Evolutionary conservation across 2,797 vertebrate species (phyloP).

Genomic region (Diplodus sargus): DNA sequence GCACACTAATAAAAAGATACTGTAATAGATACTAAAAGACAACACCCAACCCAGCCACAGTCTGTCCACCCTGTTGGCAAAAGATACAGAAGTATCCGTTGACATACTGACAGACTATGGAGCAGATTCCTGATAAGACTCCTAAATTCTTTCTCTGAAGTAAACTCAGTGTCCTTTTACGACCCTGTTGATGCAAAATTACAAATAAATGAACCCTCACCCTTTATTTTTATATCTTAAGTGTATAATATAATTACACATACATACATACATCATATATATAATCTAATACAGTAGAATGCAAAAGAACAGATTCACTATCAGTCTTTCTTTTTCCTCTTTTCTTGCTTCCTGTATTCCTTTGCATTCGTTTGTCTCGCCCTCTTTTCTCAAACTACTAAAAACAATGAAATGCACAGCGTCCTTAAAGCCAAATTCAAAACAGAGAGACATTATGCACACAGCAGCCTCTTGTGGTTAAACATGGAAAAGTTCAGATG

Average conservation of each 20-base stretch:
- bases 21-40: too few species aligned
- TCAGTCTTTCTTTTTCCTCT: not conserved
- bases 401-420: not conserved
- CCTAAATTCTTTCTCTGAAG: too few species aligned
- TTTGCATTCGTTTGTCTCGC: not conserved
- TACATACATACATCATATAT: too few species aligned
- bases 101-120: too few species aligned
- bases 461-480: slow-evolving; percentile 72
- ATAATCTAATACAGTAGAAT: not conserved
- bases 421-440: not conserved
- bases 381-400: not conserved
- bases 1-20: not conserved
- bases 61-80: too few species aligned
- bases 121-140: too few species aligned
- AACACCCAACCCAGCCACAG: too few species aligned
- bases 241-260: not conserved
- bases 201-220: too few species aligned
- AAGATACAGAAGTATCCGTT: too few species aligned
- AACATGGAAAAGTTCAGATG: slow-evolving; percentile 19
- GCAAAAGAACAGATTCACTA: not conserved
- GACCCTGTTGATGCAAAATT: too few species aligned
- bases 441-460: not conserved
- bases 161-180: too few species aligned
- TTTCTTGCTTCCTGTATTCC: not conserved
- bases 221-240: too few species aligned